These are phyloP conservation scores for Siderastrea siderea DNA, from an alignment of 92 coral and sea anemone genomes.

Conservation along the genomic window DNA sequence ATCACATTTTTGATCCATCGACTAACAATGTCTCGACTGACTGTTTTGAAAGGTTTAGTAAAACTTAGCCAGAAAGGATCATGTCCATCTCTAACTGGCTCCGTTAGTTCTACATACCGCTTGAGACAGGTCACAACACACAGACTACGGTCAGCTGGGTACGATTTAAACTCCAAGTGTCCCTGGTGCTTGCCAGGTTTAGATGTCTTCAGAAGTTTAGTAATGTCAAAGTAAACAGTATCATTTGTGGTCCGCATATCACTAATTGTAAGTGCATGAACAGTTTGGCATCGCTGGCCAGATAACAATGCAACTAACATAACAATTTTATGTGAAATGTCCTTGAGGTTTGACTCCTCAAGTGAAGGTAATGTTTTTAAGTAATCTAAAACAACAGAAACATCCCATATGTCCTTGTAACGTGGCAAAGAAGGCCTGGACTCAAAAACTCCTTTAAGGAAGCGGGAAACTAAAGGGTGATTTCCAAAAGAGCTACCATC, in stretches of 20 bases:
- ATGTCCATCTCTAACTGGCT: constrained; percentile 6
- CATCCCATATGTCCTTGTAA: constrained; percentile 30
- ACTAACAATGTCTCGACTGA: constrained; percentile 11
- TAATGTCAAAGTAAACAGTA: constrained; percentile 34
- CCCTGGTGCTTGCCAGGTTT: constrained; percentile 51
- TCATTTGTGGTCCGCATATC: not conserved
- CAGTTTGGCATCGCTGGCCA: constrained; percentile 9
- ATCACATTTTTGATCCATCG: not conserved
- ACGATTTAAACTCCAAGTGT: constrained; percentile 23
- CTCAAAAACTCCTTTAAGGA: constrained; percentile 39
- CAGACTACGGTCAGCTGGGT: constrained; percentile 23
- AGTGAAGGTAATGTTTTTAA: constrained; percentile 10
- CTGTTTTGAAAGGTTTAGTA: constrained; percentile 37
- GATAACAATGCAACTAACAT: constrained; percentile 28
- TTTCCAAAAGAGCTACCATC: constrained; percentile 43
- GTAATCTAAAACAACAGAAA: not conserved
- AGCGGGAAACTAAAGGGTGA: constrained; percentile 45
- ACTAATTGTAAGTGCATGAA: constrained; percentile 10
- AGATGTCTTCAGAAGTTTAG: constrained; percentile 25
- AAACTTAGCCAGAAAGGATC: constrained; percentile 29
- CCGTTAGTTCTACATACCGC: constrained; percentile 26
- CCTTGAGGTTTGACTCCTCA: constrained; percentile 21
- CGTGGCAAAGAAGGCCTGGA: constrained; percentile 26
- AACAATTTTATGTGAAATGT: constrained; percentile 15
- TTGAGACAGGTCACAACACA: constrained; percentile 20